phyloP scores from a whole-genome alignment of 1,140 invertebrate species.

The Pseudomyrmex pallidus region DNA sequence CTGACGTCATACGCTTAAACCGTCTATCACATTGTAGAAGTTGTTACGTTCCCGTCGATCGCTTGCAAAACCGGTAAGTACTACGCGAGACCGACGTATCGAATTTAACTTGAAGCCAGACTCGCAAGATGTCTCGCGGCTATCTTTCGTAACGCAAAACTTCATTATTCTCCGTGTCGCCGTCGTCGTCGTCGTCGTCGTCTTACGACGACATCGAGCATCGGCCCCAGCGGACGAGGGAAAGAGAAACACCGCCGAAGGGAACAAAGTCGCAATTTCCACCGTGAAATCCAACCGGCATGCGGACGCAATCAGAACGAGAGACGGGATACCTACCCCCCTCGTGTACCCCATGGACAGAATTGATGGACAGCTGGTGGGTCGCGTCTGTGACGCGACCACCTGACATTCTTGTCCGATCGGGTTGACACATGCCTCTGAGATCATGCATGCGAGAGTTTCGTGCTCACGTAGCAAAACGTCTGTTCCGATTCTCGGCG shows the following conservation, averaged over 20 bases:
- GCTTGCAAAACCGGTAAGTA: not conserved
- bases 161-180: constrained; percentile 62
- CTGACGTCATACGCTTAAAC: too few species aligned
- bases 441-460: constrained; percentile 80
- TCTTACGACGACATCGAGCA: constrained; percentile 57
- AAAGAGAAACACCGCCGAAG: constrained; percentile 55
- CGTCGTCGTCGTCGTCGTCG: constrained; percentile 53
- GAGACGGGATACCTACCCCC: constrained; percentile 57
- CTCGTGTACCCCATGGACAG: constrained; percentile 73
- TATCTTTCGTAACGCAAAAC: constrained; percentile 38
- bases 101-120: constrained; percentile 44
- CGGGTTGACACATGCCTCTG: constrained; percentile 80
- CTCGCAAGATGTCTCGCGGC: constrained; percentile 20
- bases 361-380: constrained; percentile 82
- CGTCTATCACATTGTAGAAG: not conserved
- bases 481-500: constrained; percentile 70
- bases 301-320: constrained; percentile 71
- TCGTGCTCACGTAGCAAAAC: constrained; percentile 80
- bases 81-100: constrained; percentile 16
- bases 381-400: constrained; percentile 80
- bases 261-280: constrained; percentile 71
- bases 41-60: constrained; percentile 31
- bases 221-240: not conserved
- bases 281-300: constrained; percentile 68
- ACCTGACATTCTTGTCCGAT: constrained; percentile 82